These are phyloP conservation scores for Bombycilla garrulus DNA, from an alignment of 2,113 vertebrate species.

Conservation along the genomic window DNA sequence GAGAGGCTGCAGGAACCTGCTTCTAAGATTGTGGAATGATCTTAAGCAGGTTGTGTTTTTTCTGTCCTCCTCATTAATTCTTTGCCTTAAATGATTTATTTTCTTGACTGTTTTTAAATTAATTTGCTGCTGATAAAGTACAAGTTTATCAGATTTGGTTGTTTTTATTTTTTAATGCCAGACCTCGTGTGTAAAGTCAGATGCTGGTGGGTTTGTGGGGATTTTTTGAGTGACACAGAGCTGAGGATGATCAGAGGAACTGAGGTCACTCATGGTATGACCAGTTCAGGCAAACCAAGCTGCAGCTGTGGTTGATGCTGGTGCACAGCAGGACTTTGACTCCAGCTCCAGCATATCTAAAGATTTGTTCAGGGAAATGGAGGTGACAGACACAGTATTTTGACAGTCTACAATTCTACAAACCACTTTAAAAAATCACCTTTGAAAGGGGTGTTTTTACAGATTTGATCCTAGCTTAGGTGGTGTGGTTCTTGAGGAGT, in stretches of 20 bases:
- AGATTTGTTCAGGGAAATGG: neutral
- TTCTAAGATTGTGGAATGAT: neutral
- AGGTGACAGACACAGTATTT: neutral
- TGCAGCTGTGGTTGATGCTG: neutral
- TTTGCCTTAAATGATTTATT: neutral
- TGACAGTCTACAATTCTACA: neutral
- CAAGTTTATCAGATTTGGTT: neutral
- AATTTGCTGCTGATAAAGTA: neutral
- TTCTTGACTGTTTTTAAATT: neutral
- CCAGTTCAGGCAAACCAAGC: neutral
- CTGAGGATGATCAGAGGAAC: neutral
- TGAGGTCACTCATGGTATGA: fast-evolving
- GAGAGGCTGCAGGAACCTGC: neutral
- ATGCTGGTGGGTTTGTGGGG: neutral
- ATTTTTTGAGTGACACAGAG: neutral
- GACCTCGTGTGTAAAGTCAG: neutral
- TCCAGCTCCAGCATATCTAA: neutral
- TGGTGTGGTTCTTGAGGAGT: neutral
- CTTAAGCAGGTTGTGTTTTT: neutral
- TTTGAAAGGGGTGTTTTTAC: neutral
- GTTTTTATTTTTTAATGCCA: neutral
- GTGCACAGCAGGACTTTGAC: neutral
- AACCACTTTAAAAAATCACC: neutral
- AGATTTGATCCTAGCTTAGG: neutral
- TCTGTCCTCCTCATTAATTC: neutral